Evolutionary conservation across 2,113 vertebrate species (phyloP), one percentile per base, ranked within the genome.

Genomic region (Cryptotis parvus): DNA sequence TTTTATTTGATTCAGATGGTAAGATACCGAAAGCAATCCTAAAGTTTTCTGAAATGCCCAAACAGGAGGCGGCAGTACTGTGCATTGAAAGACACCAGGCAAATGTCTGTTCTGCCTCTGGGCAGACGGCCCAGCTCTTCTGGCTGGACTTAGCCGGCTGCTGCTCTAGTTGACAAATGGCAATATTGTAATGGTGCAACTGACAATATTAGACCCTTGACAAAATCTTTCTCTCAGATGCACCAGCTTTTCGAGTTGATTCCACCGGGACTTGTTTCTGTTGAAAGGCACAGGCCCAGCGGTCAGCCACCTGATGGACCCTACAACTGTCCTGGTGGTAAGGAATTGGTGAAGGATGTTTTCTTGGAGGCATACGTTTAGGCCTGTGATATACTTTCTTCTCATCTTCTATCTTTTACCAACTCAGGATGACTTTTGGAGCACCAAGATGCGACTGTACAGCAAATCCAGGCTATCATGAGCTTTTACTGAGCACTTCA

Each of bases 1-100:
- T 96, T 97, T 98, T 98, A 97, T 97, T 96, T 97, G 96, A 98
- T 98, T 98, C 98, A 81, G 86, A 85, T 97, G 91, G 95, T 69
- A 94, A 96, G 95, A 95, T 94, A 98, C 97, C 97, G 95, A 97
- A 95, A 95, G 94, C 96, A 97, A 98, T 97, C 96, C 93, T 76
- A 97, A 95, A 94, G 66, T 95, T 97, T 97, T 96, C 97, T 97
- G 97, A 97, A 97, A 96, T 94, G 96, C 97, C 96, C 49, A 20
- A 92, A 68, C 68, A 45, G 85, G 96, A 97, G 96, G 29, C 22
- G 33, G 49, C n/a, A 37, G 55, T 55, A 94, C 93, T 75, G 80
- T 76, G 45, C 80, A 55, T 91, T 24, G 49, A 22, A 37, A 70
- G 45, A 72, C 63, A 73, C 49, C 65, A 39, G 63, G 85, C 29